These are phyloP conservation scores for Ypsolopha sequella DNA, from an alignment of 2,888 invertebrate genomes.

Conservation along the genomic window DNA sequence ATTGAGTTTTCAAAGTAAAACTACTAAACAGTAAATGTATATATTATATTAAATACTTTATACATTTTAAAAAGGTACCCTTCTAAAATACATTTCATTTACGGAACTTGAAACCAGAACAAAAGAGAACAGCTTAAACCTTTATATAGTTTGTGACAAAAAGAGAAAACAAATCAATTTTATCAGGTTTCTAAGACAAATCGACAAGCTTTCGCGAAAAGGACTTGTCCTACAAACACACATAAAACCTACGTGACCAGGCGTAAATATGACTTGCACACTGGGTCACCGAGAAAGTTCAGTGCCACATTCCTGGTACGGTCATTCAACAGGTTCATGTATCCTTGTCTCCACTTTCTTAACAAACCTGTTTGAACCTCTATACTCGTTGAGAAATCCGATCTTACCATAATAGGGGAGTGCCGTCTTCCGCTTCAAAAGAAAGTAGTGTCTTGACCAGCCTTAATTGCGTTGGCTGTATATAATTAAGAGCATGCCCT, in stretches of 20 bases:
- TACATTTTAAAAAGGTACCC: no score
- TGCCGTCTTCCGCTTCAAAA: neutral
- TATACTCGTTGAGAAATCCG: slow-evolving; percentile 3
- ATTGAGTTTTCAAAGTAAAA: no score
- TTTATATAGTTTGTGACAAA: no score
- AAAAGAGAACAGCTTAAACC: neutral
- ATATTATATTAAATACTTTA: no score
- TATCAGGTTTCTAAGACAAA: no score
- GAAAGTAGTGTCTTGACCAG: slow-evolving; percentile 1
- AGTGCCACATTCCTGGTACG: slow-evolving; percentile 35
- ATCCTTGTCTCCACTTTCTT: slow-evolving; percentile 16
- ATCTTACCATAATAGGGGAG: neutral
- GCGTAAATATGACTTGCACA: slow-evolving; percentile 3
- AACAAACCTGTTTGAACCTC: slow-evolving; percentile 3
- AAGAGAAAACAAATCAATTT: neutral
- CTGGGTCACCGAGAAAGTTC: slow-evolving; percentile 40
- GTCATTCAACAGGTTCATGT: slow-evolving; percentile 34
- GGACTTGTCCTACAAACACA: neutral
- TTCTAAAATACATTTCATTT: neutral
- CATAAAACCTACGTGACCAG: neutral
- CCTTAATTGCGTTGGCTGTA: neutral
- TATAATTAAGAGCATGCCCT: no score
- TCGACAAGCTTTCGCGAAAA: neutral
- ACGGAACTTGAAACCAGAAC: neutral
- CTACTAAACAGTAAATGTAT: no score